Evolutionary conservation across 2,888 invertebrate genomes (phyloP).

Genomic region (Chalcis sispes): DNA sequence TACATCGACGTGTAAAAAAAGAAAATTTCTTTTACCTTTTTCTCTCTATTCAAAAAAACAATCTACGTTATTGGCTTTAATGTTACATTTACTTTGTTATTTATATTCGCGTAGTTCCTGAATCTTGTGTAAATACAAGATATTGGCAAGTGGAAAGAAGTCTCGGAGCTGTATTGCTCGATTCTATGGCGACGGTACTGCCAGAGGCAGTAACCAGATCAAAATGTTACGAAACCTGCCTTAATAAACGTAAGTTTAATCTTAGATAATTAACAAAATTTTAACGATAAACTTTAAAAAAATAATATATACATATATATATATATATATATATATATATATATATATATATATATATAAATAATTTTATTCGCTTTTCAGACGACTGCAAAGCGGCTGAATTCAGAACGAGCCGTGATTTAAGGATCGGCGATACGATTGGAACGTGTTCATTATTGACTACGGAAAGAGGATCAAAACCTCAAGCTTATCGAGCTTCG

Average conservation of each 20-base stretch:
- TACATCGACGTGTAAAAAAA: no score
- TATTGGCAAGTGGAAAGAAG: conserved; percentile 88
- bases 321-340: not conserved
- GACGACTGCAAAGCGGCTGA: conserved; percentile 69
- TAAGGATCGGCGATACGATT: conserved; percentile 72
- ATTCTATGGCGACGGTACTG: conserved; percentile 81
- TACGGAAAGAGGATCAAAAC: conserved; percentile 85
- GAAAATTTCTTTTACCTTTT: no score
- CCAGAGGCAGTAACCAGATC: conserved; percentile 80
- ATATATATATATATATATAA: not conserved
- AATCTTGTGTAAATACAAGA: conserved; percentile 78
- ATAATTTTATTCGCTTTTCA: conserved; percentile 55
- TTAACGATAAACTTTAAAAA: not conserved
- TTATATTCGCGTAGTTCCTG: conserved; percentile 76
- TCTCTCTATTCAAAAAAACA: no score
- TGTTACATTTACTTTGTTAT: conserved; percentile 1
- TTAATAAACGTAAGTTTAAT: conserved; percentile 63
- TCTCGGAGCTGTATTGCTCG: conserved; percentile 85
- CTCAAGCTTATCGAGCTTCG: conserved; percentile 86
- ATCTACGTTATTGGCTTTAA: no score
- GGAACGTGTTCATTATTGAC: conserved; percentile 85
- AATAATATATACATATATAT: not conserved
- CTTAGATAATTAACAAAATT: no score
- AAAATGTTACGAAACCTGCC: conserved; percentile 80
- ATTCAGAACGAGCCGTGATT: conserved; percentile 67